Conservation (phyloP, 1,140 invertebrate genomes). For the Nixonia krombeini region DNA sequence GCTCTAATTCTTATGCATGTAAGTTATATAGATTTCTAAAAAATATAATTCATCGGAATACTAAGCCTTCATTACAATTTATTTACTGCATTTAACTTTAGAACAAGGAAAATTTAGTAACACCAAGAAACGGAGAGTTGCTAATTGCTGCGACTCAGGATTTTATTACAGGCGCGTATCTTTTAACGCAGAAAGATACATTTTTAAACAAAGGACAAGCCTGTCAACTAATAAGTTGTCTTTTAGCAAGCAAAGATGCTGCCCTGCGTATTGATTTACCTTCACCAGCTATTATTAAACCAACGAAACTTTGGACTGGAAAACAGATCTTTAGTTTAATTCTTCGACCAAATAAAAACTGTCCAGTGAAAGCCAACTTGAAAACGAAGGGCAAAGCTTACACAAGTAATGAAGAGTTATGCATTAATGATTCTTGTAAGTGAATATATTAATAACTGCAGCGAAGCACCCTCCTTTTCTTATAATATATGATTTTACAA, state of each 20-base stretch:
- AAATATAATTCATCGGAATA: too few relatives aligned
- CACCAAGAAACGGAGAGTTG: constrained; percentile 97
- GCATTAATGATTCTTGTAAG: constrained; percentile 91
- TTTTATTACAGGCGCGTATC: constrained; percentile 96
- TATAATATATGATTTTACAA: too few relatives aligned
- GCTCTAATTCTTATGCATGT: constrained; percentile 95
- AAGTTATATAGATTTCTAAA: too few relatives aligned
- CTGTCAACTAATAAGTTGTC: constrained; percentile 80
- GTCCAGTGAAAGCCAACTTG: constrained; percentile 88
- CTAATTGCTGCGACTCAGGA: constrained; percentile 98
- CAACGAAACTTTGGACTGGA: constrained; percentile 92
- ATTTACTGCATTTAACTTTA: too few relatives aligned
- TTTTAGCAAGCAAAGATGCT: constrained; percentile 83
- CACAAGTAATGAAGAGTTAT: constrained; percentile 86
- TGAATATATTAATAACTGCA: constrained; percentile 14
- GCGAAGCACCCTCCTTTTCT: too few relatives aligned
- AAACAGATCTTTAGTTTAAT: constrained; percentile 96
- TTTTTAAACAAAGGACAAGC: constrained; percentile 89
- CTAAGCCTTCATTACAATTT: too few relatives aligned
- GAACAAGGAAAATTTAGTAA: constrained; percentile 98
- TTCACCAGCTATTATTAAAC: constrained; percentile 92
- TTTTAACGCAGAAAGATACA: constrained; percentile 94
- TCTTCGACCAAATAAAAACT: constrained; percentile 85
- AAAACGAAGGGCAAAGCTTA: constrained; percentile 94
- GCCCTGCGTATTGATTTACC: constrained; percentile 86